Base-by-base conservation (phyloP, 2,888 invertebrate genomes). In the Podabrus alpinus region DNA sequence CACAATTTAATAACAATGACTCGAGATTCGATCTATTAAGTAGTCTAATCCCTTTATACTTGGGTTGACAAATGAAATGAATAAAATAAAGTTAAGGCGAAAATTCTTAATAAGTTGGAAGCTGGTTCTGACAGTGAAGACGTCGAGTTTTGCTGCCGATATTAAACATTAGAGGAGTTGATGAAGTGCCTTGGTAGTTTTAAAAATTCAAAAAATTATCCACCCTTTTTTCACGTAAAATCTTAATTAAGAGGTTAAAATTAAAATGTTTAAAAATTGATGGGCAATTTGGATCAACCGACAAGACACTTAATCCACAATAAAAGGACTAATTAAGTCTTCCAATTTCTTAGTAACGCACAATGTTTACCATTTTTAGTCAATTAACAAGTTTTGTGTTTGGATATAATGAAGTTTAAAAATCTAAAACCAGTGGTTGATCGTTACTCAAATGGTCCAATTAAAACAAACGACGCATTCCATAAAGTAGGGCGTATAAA, bases 401-500 rank as follows among this genome's bases (percentile, higher is more conserved):
- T 13, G 16, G 62, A 10, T 62, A n/a, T 13, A 45, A 45, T 45
- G 62, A 66, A 62, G 71, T 72, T 73, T 68, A 78, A 77, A 77
- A 76, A 77, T 69, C 77, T 60, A 75, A 79, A 79, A 79, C 78
- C 78, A 78, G 76, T 73, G 80, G 75, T 74, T 78, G 81, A 81
- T 82, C 80, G 80, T 80, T 79, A 79, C 81, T 80, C 80, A 79
- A 82, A 80, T 78, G 81, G 81, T 80, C 84, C 85, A 84, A 84
- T 84, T 84, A 84, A 84, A 84, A 82, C 81, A 81, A 82, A 81
- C 82, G 80, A 78, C 79, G 79, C 81, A 79, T 80, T 79, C 85
- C 84, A 84, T 86, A 85, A 84, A 85, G 84, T 84, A 84, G 85
- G 83, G 83, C 85, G 83, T 85, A 86, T 86, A 86, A 86, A 86